Percentiles rank a stretch among this genome's conserved stretches.
phyloP scores from a whole-genome alignment of 1,140 invertebrate species.

The Anastrepha obliqua region DNA sequence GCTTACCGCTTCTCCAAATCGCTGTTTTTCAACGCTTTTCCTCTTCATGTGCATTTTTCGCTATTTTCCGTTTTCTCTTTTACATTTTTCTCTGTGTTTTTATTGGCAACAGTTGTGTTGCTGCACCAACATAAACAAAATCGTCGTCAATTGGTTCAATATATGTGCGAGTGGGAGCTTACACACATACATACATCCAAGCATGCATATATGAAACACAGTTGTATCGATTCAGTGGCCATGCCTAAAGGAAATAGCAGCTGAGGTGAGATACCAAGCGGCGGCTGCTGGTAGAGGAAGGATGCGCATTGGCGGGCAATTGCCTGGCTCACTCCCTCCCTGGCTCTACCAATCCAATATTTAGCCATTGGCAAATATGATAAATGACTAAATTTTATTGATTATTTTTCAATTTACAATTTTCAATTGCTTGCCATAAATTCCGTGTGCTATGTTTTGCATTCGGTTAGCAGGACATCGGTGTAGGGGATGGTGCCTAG shows the following conservation, averaged over 20 bases:
- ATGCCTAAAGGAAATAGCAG: background rate
- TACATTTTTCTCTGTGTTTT: background rate
- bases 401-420: slow-evolving; percentile 51
- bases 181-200: background rate
- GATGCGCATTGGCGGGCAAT: background rate
- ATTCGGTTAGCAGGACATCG: background rate
- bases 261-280: background rate
- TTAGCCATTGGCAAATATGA: slow-evolving; percentile 42
- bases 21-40: background rate
- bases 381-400: slow-evolving; percentile 53
- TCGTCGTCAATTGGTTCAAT: background rate
- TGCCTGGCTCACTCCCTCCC: background rate
- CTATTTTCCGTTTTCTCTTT: background rate
- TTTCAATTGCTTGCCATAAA: slow-evolving; percentile 50
- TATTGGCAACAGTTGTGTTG: slow-evolving; percentile 18
- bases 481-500: background rate
- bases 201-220: background rate
- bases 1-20: background rate
- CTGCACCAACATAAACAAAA: slow-evolving; percentile 25
- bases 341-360: background rate
- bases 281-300: background rate
- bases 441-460: slow-evolving; percentile 28
- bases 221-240: background rate
- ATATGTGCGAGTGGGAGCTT: background rate
- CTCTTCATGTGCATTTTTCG: background rate